Percentiles rank a stretch among this genome's conserved stretches.
Conservation (phyloP, 2,113 vertebrate genomes). For the Bucco capensis region DNA sequence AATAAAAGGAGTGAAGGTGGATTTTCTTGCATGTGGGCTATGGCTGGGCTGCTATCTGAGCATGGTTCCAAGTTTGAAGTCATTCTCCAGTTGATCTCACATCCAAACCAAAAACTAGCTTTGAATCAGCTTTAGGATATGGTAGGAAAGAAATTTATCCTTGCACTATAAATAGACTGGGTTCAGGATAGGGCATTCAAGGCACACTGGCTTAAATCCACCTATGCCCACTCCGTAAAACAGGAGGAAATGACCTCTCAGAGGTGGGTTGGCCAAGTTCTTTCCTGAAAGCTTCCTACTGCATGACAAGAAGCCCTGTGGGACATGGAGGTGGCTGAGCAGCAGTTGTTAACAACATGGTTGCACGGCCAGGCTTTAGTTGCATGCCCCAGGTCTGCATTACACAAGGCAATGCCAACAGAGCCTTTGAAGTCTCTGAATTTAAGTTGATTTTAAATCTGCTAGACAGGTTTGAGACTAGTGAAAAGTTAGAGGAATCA, state of each 20-base stretch:
- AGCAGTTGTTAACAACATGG: background rate
- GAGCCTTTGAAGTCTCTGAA: background rate
- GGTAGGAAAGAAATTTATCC: background rate
- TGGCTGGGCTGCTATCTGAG: background rate
- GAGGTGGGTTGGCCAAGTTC: background rate
- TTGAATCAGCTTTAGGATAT: background rate
- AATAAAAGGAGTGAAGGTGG: background rate
- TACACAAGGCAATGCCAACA: background rate
- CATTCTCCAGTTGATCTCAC: rapidly evolving
- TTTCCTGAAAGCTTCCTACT: background rate
- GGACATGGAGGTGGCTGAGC: background rate
- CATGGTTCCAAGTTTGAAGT: background rate
- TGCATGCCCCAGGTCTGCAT: background rate
- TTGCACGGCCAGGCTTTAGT: background rate
- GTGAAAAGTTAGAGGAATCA: background rate
- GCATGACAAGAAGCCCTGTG: background rate
- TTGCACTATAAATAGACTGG: background rate
- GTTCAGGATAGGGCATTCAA: background rate
- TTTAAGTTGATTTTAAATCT: background rate
- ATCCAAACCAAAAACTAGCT: background rate
- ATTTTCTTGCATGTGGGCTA: background rate
- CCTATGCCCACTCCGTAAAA: background rate
- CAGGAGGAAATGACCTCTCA: background rate
- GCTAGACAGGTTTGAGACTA: background rate
- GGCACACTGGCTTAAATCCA: background rate